phyloP scores from a whole-genome alignment of 2,888 invertebrate genomes.

The Drosophila austrosaltans region DNA sequence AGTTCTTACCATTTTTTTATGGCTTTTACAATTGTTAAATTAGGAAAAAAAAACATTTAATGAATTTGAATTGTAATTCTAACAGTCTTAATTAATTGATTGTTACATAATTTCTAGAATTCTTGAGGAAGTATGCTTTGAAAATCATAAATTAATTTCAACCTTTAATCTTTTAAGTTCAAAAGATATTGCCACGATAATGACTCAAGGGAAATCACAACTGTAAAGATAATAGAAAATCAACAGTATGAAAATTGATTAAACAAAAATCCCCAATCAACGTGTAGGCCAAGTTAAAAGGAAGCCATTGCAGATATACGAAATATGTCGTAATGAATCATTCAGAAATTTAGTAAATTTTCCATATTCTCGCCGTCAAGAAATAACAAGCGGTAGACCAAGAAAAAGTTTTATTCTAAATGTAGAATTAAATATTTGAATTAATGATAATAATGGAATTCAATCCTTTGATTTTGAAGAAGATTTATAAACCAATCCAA shows the following conservation, averaged over 20 bases:
- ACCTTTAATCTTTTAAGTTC: background rate
- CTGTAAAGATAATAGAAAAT: conserved; percentile 2
- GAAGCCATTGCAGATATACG: background rate
- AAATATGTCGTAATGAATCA: background rate
- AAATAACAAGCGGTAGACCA: too few species aligned
- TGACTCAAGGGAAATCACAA: conserved; percentile 7
- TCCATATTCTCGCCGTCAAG: background rate
- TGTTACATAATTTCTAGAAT: too few species aligned
- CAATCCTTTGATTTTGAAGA: conserved; percentile 1
- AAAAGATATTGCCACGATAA: background rate
- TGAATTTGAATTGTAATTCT: too few species aligned
- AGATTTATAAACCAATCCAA: conserved; percentile 7
- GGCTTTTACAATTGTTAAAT: too few species aligned
- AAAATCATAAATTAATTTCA: background rate
- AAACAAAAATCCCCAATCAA: conserved; percentile 1
- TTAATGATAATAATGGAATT: background rate
- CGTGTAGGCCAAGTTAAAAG: background rate
- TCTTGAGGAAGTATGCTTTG: background rate
- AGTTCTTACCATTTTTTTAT: too few species aligned
- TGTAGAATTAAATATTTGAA: background rate
- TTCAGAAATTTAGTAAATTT: background rate
- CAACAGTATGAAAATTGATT: background rate
- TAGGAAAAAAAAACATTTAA: too few species aligned
- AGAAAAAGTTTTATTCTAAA: background rate
- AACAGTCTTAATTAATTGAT: too few species aligned